Evolutionary conservation across 2,888 invertebrate species (phyloP).

Genomic region (Incurvaria masculella): DNA sequence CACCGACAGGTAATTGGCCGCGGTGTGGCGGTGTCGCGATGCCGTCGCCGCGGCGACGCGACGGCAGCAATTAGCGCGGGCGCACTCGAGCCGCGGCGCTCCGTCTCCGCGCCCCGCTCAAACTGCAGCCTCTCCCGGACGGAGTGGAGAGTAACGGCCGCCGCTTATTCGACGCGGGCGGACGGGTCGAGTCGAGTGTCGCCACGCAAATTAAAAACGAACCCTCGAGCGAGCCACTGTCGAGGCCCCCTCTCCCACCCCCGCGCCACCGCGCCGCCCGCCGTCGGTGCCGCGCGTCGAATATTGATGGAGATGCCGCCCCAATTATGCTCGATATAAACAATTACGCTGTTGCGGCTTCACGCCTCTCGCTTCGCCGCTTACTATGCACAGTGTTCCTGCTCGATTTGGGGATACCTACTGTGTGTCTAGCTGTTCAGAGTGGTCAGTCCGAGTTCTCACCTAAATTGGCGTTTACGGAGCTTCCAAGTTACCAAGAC

Average conservation of each 20-base stretch:
- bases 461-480: too few relatives aligned
- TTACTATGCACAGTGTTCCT: too few relatives aligned
- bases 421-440: too few relatives aligned
- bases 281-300: too few relatives aligned
- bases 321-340: background rate
- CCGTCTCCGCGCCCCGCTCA: background rate
- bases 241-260: background rate
- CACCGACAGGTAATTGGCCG: background rate
- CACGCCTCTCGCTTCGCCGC: too few relatives aligned
- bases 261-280: background rate
- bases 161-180: background rate
- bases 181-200: slow-evolving; percentile 42
- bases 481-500: too few relatives aligned
- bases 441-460: too few relatives aligned
- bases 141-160: background rate
- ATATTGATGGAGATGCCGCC: background rate
- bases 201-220: slow-evolving; percentile 54
- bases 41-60: background rate
- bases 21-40: too few relatives aligned
- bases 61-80: background rate
- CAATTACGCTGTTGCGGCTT: background rate
- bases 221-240: slow-evolving; percentile 45
- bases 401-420: too few relatives aligned
- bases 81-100: background rate
- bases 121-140: background rate